Evolutionary conservation across 1,140 invertebrate genomes (phyloP).

Genomic region (Drosophila gunungcola): DNA sequence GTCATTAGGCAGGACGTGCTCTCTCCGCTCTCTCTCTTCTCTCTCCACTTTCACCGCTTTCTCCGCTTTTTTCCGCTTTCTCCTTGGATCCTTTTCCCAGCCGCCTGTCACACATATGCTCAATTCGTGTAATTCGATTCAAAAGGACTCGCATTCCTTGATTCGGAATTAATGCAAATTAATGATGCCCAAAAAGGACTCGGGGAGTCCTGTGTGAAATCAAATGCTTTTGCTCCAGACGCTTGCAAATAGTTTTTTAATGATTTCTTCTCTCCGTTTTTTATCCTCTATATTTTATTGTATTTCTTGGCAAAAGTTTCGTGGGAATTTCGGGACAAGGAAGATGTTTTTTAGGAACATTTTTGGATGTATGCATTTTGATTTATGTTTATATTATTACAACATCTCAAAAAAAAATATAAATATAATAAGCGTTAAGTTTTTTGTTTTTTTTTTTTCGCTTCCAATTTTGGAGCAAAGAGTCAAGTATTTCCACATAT

Average conservation of each 20-base stretch:
- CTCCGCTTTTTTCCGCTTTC: slow-evolving; percentile 9
- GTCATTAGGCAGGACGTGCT: slow-evolving; percentile 81
- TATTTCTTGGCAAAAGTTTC: not conserved
- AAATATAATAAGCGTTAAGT: no score
- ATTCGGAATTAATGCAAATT: slow-evolving; percentile 84
- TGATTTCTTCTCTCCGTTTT: slow-evolving; percentile 19
- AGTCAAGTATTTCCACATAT: no score
- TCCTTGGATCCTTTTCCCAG: slow-evolving; percentile 1
- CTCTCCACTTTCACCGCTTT: not conserved
- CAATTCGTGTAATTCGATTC: slow-evolving; percentile 80
- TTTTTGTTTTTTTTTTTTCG: no score
- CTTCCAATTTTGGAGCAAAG: no score
- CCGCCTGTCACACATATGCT: slow-evolving; percentile 69
- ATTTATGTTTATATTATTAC: no score
- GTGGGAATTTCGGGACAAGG: not conserved
- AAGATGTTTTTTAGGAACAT: not conserved
- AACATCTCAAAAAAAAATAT: no score
- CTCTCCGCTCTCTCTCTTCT: slow-evolving; percentile 3
- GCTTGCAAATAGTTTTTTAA: slow-evolving; percentile 77
- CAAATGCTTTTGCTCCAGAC: slow-evolving; percentile 15
- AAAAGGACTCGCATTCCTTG: slow-evolving; percentile 72
- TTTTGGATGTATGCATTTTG: not conserved
- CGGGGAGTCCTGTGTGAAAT: slow-evolving; percentile 29
- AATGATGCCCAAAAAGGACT: slow-evolving; percentile 66
- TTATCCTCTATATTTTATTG: not conserved